These are phyloP conservation scores for Rhinogobio ventralis DNA, from an alignment of 2,797 vertebrate genomes.

Conservation along the genomic window DNA sequence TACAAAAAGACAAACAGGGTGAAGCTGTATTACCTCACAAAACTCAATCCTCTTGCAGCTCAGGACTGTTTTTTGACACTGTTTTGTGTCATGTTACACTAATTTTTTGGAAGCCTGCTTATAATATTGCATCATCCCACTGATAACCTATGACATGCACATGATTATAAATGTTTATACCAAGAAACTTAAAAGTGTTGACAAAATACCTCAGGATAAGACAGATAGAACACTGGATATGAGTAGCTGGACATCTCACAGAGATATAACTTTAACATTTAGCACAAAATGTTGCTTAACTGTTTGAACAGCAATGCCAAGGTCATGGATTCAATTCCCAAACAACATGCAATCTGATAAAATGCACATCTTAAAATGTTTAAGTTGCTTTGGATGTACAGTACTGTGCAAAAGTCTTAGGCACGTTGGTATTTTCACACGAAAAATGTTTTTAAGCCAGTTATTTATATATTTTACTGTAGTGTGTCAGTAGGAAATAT, in stretches of 20 bases:
- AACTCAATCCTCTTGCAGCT: background rate
- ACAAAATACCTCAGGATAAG: background rate
- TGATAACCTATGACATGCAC: background rate
- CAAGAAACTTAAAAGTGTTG: constrained; percentile 22
- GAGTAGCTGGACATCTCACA: background rate
- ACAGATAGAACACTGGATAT: background rate
- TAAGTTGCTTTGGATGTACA: background rate
- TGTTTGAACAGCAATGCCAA: background rate
- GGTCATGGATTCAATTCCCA: background rate
- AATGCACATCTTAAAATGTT: background rate
- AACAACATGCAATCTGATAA: background rate
- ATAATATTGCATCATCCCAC: background rate
- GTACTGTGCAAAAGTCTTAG: no score
- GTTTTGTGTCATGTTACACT: background rate
- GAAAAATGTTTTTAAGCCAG: no score
- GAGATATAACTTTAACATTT: background rate
- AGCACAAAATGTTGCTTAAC: background rate
- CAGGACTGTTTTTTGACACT: background rate
- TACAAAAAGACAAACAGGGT: no score
- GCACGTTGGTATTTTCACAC: no score
- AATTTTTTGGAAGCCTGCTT: background rate
- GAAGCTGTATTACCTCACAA: background rate
- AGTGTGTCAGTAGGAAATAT: no score
- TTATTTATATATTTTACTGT: no score
- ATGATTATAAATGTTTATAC: constrained; percentile 25